Conservation (phyloP, 1,140 invertebrate species). For the Lasioglossum albipes region DNA sequence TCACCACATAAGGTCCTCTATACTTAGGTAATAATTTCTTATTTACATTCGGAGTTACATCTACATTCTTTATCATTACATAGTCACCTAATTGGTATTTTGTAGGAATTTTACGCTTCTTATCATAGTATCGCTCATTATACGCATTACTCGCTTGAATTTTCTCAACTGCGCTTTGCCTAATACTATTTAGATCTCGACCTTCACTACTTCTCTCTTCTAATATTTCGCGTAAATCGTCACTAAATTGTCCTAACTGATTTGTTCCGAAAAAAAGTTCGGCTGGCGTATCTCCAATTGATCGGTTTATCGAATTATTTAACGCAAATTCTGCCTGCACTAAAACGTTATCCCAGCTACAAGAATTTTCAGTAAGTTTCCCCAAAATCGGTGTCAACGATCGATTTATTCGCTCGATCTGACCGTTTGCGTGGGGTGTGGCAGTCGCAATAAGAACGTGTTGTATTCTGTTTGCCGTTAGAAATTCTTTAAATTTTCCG, state of each 20-base stretch:
- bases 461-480: neutral
- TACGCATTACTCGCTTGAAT: neutral
- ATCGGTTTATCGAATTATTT: conserved; percentile 13
- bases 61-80: conserved; percentile 23
- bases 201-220: too few relatives aligned
- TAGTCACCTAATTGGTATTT: neutral
- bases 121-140: conserved; percentile 9
- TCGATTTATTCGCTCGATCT: conserved; percentile 23
- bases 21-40: conserved; percentile 27
- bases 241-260: too few relatives aligned
- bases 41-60: conserved; percentile 4
- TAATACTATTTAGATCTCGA: neutral
- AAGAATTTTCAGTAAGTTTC: neutral
- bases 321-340: neutral
- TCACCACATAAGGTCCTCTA: conserved; percentile 6
- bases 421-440: conserved; percentile 9
- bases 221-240: too few relatives aligned
- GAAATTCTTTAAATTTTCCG: too few relatives aligned
- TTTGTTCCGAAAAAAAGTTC: conserved; percentile 26
- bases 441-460: conserved; percentile 17
- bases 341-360: neutral
- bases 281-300: neutral
- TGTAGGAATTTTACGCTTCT: neutral
- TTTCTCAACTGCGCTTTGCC: neutral
- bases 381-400: conserved; percentile 6